Percentiles rank a stretch among this genome's conserved stretches.
These are phyloP conservation scores for Archilochus colubris DNA, from an alignment of 2,113 vertebrate species.

Conservation along the genomic window DNA sequence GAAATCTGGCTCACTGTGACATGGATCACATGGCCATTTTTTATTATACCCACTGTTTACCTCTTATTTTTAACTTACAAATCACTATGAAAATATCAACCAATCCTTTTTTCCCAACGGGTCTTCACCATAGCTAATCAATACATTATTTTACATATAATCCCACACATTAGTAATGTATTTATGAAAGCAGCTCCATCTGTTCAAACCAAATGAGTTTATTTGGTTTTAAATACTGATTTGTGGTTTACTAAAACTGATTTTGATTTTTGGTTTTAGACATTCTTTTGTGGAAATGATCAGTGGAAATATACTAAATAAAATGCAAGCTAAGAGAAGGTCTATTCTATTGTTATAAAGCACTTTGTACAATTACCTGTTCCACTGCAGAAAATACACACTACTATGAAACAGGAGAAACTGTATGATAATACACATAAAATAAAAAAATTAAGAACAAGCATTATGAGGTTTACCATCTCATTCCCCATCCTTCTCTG, in stretches of 20 bases:
- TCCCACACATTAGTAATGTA: background rate
- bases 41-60: background rate
- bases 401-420: background rate
- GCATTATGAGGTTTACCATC: constrained; percentile 76
- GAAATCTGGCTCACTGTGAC: background rate
- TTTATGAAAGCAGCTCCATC: background rate
- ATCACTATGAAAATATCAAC: background rate
- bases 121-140: background rate
- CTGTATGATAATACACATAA: background rate
- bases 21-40: background rate
- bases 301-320: background rate
- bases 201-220: background rate
- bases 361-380: background rate
- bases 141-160: background rate
- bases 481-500: constrained; percentile 85
- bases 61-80: background rate
- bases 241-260: background rate
- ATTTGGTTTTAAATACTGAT: background rate
- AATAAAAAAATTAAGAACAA: background rate
- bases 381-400: background rate
- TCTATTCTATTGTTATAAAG: background rate
- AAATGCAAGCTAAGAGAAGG: background rate
- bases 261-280: background rate
- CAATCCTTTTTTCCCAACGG: background rate
- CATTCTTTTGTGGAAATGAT: background rate